Conservation (phyloP, 2,113 vertebrate genomes). For the Rattus rattus region DNA sequence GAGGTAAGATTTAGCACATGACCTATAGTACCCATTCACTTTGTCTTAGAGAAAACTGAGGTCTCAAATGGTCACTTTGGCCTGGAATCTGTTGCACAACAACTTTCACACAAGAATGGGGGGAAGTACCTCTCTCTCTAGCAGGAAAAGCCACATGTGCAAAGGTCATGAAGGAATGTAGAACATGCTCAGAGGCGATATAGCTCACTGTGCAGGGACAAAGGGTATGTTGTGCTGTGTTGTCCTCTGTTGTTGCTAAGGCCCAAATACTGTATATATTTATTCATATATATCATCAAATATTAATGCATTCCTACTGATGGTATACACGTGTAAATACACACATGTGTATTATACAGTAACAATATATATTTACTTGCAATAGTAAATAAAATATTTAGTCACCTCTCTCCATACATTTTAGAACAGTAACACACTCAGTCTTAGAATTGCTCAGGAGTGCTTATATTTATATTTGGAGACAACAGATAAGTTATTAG, state of each 20-base stretch:
- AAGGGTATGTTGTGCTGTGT: background rate
- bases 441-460: background rate
- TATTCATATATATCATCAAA: background rate
- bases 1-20: background rate
- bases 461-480: background rate
- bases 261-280: background rate
- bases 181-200: too few species aligned
- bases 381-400: background rate
- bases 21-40: background rate
- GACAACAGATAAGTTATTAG: background rate
- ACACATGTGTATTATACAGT: background rate
- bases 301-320: background rate
- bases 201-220: background rate
- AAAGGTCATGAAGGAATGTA: background rate
- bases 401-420: background rate
- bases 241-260: background rate
- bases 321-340: background rate
- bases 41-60: background rate
- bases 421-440: background rate
- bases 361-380: background rate
- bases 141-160: background rate
- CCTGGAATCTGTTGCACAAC: background rate
- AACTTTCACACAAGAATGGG: background rate
- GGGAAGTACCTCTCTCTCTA: background rate
- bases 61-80: background rate